These are phyloP conservation scores for Hirtodrosophila histrioides DNA, from an alignment of 2,888 invertebrate species.

Conservation along the genomic window DNA sequence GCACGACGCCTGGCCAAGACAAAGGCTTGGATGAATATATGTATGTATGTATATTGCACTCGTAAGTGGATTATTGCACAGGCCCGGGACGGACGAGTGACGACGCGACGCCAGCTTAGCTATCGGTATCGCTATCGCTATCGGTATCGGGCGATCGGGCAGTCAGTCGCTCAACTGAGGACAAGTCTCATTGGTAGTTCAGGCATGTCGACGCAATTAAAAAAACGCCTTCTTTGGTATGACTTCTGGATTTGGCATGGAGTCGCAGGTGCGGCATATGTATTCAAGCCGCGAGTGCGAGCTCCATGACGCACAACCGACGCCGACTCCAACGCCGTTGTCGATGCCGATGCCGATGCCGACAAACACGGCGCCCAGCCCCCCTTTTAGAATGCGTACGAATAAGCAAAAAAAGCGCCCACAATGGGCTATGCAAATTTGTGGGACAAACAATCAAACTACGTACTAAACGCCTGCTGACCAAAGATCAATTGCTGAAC, in stretches of 20 bases:
- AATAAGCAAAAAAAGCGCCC: conserved; percentile 14
- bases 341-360: conserved; percentile 27
- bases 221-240: conserved; percentile 82
- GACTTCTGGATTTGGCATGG: conserved; percentile 72
- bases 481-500: conserved; percentile 67
- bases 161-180: conserved; percentile 52
- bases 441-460: conserved; percentile 66
- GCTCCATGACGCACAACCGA: conserved; percentile 67
- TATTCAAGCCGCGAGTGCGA: conserved; percentile 63
- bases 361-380: conserved; percentile 38
- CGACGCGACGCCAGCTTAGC: conserved; percentile 36
- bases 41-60: conserved; percentile 10
- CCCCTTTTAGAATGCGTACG: conserved; percentile 43
- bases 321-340: conserved; percentile 26
- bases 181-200: conserved; percentile 78
- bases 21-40: conserved; percentile 17
- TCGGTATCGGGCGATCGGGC: conserved; percentile 63
- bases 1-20: conserved; percentile 24
- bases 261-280: conserved; percentile 80
- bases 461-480: conserved; percentile 58
- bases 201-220: conserved; percentile 82
- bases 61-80: conserved; percentile 59
- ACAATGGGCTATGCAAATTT: conserved; percentile 74
- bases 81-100: conserved; percentile 1
- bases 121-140: conserved; percentile 32